A percentile compares a stretch with the other conserved stretches of the same genome.
Evolutionary conservation across 2,888 invertebrate species (phyloP).

Genomic region (Rugalucina vietnamica): DNA sequence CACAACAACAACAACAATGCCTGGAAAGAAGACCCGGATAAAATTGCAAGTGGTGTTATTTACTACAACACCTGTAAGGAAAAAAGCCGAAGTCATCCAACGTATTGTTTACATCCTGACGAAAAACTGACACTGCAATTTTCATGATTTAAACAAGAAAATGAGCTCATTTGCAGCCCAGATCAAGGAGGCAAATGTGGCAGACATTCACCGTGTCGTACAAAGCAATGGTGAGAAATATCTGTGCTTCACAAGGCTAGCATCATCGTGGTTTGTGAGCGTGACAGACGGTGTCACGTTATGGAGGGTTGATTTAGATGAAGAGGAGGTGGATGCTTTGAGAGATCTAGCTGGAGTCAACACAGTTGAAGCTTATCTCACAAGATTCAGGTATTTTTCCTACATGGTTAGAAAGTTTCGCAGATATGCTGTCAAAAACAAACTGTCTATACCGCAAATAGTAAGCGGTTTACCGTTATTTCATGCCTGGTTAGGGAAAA

Average conservation of each 20-base stretch:
- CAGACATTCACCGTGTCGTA: slow-evolving; percentile 67
- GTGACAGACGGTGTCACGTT: slow-evolving; percentile 77
- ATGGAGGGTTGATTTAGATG: slow-evolving; percentile 75
- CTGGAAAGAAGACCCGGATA: not conserved
- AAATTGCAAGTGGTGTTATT: not conserved
- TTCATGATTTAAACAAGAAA: not conserved
- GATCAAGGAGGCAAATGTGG: slow-evolving; percentile 68
- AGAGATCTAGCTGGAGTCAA: slow-evolving; percentile 72
- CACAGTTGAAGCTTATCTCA: slow-evolving; percentile 70
- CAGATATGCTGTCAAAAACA: too few relatives aligned
- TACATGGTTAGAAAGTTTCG: too few relatives aligned
- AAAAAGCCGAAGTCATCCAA: not conserved
- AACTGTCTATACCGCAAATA: too few relatives aligned
- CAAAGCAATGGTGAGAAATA: slow-evolving; percentile 69
- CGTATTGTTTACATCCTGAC: not conserved
- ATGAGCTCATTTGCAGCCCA: slow-evolving; percentile 51
- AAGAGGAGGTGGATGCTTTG: slow-evolving; percentile 74
- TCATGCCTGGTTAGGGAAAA: too few relatives aligned
- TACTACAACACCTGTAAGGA: not conserved
- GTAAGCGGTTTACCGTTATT: too few relatives aligned
- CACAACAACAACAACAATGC: not conserved
- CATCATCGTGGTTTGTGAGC: slow-evolving; percentile 67
- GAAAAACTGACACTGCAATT: not conserved
- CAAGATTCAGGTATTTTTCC: slow-evolving; percentile 77
- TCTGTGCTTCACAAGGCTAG: slow-evolving; percentile 74